Evolutionary conservation across 2,888 invertebrate genomes (phyloP).

Genomic region (Lysandra bellargus): DNA sequence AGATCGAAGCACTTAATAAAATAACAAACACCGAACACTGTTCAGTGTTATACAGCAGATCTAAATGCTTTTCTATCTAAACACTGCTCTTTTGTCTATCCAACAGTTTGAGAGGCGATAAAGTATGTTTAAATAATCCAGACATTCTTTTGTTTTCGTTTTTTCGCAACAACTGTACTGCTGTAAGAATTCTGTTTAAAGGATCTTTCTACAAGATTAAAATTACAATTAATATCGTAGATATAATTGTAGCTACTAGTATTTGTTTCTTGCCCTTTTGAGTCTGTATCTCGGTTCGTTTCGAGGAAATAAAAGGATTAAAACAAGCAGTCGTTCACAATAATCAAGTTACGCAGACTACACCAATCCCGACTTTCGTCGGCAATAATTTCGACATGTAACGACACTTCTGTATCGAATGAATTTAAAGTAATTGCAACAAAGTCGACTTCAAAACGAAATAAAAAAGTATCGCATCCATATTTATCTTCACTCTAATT

Average conservation of each 20-base stretch:
- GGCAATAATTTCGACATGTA: slow-evolving; percentile 26
- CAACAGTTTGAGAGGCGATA: slow-evolving; percentile 45
- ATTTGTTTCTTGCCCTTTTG: background rate
- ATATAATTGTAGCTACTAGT: background rate
- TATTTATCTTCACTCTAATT: slow-evolving; percentile 31
- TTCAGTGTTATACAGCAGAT: slow-evolving; percentile 60
- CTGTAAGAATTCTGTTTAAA: background rate
- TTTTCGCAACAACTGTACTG: slow-evolving; percentile 13
- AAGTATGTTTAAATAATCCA: slow-evolving; percentile 27
- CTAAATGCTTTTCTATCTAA: slow-evolving; percentile 67
- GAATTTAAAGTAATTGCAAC: slow-evolving; percentile 12
- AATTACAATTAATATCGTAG: background rate
- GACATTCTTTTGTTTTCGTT: slow-evolving; percentile 18
- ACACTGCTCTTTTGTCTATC: slow-evolving; percentile 69
- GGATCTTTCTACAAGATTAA: background rate
- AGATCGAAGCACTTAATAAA: slow-evolving; percentile 67
- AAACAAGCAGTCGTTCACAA: background rate
- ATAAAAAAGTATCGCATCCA: slow-evolving; percentile 8
- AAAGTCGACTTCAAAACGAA: slow-evolving; percentile 8
- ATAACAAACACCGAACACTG: slow-evolving; percentile 70
- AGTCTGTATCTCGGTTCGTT: background rate
- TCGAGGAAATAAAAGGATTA: background rate
- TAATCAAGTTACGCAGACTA: slow-evolving; percentile 17
- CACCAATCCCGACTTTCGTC: slow-evolving; percentile 5
- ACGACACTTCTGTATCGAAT: slow-evolving; percentile 25